Evolutionary conservation across 2,797 vertebrate genomes (phyloP).

Genomic region (Enteromius mattozi): DNA sequence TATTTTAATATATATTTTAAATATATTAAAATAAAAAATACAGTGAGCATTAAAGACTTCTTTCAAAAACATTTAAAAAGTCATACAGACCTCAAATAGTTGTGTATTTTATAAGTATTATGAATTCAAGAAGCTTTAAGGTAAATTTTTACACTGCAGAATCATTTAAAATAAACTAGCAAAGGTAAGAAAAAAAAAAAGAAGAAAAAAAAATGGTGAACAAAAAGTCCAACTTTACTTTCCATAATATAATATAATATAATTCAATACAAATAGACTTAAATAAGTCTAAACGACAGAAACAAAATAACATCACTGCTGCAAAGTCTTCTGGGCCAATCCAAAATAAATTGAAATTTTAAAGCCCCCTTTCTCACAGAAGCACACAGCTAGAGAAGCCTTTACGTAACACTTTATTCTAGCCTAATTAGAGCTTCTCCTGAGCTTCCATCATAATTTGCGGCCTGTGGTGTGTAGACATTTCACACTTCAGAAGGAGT

Average conservation of each 20-base stretch:
- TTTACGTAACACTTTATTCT: slow-evolving; percentile 31
- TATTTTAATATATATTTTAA: too few relatives aligned
- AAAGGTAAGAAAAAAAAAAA: neutral
- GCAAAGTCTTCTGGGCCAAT: neutral
- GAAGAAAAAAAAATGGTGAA: too few relatives aligned
- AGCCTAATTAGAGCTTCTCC: slow-evolving; percentile 28
- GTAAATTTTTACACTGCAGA: neutral
- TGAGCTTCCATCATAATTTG: slow-evolving; percentile 27
- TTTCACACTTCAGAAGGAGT: slow-evolving; percentile 29
- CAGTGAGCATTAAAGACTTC: neutral
- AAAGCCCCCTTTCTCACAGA: neutral
- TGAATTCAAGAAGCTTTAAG: neutral
- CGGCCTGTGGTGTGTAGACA: slow-evolving; percentile 18
- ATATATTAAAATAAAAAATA: neutral
- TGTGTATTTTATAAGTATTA: neutral
- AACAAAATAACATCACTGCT: neutral
- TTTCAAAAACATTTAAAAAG: neutral
- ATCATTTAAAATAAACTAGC: neutral
- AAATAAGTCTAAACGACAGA: neutral
- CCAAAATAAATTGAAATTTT: neutral
- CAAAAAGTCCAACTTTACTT: neutral
- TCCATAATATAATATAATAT: neutral
- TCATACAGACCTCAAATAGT: neutral
- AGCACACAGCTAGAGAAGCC: neutral
- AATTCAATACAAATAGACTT: neutral